These are phyloP conservation scores for Folsomia manolachei DNA, from an alignment of 2,888 invertebrate species.

Conservation along the genomic window DNA sequence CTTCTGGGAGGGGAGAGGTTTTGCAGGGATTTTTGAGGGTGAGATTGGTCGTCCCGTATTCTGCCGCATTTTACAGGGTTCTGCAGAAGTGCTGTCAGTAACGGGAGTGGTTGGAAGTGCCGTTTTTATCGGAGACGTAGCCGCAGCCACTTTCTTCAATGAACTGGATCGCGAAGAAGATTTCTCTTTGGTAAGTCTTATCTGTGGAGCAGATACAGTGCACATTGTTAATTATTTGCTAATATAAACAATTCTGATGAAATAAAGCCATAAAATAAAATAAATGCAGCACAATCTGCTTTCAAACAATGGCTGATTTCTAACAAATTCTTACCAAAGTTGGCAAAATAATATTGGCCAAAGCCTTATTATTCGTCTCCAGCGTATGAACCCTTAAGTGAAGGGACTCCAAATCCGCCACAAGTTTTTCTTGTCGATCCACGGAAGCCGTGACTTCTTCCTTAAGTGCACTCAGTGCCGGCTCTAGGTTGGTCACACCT, in stretches of 20 bases:
- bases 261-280: too few relatives aligned
- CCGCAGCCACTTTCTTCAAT: neutral
- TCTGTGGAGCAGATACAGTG: neutral
- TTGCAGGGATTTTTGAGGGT: neutral
- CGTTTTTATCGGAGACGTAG: neutral
- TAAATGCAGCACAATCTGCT: too few relatives aligned
- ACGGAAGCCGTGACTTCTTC: constrained; percentile 24
- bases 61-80: neutral
- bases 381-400: constrained; percentile 44
- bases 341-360: constrained; percentile 50
- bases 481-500: neutral
- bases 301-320: neutral
- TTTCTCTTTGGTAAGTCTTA: neutral
- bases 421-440: constrained; percentile 43
- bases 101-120: neutral
- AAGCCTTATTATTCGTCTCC: constrained; percentile 49
- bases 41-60: too few relatives aligned
- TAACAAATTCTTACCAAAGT: constrained; percentile 42
- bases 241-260: too few relatives aligned
- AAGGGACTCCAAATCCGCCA: constrained; percentile 46
- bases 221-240: neutral
- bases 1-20: too few relatives aligned
- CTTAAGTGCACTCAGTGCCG: neutral
- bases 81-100: neutral
- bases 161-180: neutral